These are phyloP conservation scores for Macroramphosus scolopax DNA, from an alignment of 2,797 vertebrate genomes.

Conservation along the genomic window DNA sequence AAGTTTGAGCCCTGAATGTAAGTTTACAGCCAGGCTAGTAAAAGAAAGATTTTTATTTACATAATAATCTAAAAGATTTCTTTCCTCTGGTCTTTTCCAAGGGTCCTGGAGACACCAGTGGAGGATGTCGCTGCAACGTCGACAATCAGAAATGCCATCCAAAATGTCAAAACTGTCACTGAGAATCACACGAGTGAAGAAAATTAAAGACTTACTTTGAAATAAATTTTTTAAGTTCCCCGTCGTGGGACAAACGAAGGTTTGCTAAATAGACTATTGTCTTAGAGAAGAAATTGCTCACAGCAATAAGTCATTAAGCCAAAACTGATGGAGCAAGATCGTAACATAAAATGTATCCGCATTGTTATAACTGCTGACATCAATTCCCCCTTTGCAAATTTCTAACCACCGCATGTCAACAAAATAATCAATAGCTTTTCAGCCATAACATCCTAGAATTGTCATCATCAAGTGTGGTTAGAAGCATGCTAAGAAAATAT, in stretches of 20 bases:
- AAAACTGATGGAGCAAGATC: conserved; percentile 12
- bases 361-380: conserved; percentile 11
- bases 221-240: conserved; percentile 1
- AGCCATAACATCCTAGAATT: too few species aligned
- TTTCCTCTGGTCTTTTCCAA: conserved; percentile 49
- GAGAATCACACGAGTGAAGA: conserved; percentile 28
- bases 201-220: conserved; percentile 20
- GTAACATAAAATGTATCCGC: neutral
- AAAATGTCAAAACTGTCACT: conserved; percentile 89
- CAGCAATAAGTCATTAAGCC: conserved; percentile 15
- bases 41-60: neutral
- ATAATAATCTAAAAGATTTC: neutral
- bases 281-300: neutral
- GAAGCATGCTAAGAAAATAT: conserved; percentile 11
- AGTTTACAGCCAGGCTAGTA: neutral
- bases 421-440: too few species aligned
- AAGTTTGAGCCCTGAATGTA: too few species aligned
- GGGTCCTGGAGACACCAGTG: conserved; percentile 88
- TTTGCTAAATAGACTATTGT: neutral
- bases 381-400: conserved; percentile 2
- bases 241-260: too few species aligned
- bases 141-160: conserved; percentile 86
- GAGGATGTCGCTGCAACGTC: conserved; percentile 85
- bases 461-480: neutral
- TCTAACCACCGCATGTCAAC: conserved; percentile 17